Base-by-base conservation (phyloP, 2,888 invertebrate species). In the Thecocarcelia acutangulata region DNA sequence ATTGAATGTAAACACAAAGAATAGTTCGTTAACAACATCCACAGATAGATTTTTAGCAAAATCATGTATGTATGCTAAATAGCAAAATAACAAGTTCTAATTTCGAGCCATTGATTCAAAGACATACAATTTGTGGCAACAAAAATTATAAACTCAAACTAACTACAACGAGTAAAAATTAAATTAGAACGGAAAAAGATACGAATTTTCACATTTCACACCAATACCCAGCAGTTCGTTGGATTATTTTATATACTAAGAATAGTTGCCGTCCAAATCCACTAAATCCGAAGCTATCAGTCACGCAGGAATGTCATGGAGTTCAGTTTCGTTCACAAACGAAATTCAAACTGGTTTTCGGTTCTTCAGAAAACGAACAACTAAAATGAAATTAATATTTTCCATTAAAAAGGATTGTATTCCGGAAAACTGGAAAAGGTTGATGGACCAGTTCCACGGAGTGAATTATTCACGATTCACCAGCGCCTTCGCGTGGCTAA, bases 41-140 rank as follows among this genome's bases (percentile, higher is more conserved):
- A 8, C 46, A 58, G 11, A 56, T 46, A 54, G 17, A 37, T 37
- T 50, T 50, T 40, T 46, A 6, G 48, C 17, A 64, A 63, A 77
- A 64, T 77, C 77, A 77, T 42, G 69, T 63, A 77, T 42, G 69
- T 61, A 61, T 56, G 19, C 46, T 33, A 66, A 59, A 69, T 52
- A 68, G 52, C 37, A 21, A 61, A 76, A 69, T 44, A 61, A 73
- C 73, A 79, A 74, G 44, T 80, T 80, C 80, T 80, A 80, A 80
- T 80, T 80, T 74, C 21, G 69, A 74, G 64, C 80, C 74, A 74
- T 80, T 69, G 69, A 80, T 74, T 80, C 79, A 63, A 68, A 74
- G 54, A 24, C 74, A 66, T 61, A 66, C 78, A 79, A 73, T 79
- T 79, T 79, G 73, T 66, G 58, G 72, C 59, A 66, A 59, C 54